Percentiles rank a stretch among this genome's conserved stretches.
Evolutionary conservation across 2,888 invertebrate species (phyloP).

Genomic region (Eristalinus sepulchralis): DNA sequence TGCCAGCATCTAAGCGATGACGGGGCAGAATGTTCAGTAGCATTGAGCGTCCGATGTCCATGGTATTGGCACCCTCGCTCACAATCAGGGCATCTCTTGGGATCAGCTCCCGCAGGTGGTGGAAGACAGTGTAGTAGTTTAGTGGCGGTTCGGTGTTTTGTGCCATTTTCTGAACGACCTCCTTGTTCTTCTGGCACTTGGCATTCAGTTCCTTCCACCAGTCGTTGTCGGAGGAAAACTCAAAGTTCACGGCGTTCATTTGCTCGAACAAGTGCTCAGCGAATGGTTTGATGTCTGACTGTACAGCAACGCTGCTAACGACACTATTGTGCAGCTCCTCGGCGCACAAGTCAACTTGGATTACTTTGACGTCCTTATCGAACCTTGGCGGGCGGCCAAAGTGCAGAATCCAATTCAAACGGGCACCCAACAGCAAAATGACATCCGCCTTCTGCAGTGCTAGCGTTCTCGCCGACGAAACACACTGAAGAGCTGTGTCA

Average conservation of each 20-base stretch:
- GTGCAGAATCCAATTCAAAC: slow-evolving; percentile 99
- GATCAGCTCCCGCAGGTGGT: slow-evolving; percentile 88
- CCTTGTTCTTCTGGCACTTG: slow-evolving; percentile 88
- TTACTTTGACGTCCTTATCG: slow-evolving; percentile 90
- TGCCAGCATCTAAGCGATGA: slow-evolving; percentile 96
- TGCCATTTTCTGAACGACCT: slow-evolving; percentile 86
- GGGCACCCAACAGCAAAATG: slow-evolving; percentile 92
- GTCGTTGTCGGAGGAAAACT: slow-evolving; percentile 82
- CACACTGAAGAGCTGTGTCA: slow-evolving; percentile 87
- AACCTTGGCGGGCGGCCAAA: slow-evolving; percentile 95
- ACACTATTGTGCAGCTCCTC: slow-evolving; percentile 97
- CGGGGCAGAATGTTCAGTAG: slow-evolving; percentile 91
- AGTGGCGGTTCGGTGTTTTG: slow-evolving; percentile 88
- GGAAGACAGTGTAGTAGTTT: slow-evolving; percentile 96
- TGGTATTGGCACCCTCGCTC: slow-evolving; percentile 98
- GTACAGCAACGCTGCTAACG: slow-evolving; percentile 88
- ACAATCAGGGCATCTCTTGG: slow-evolving; percentile 94
- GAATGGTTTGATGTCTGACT: slow-evolving; percentile 91
- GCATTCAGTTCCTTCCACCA: slow-evolving; percentile 90
- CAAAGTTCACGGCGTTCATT: slow-evolving; percentile 84
- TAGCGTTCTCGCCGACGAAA: slow-evolving; percentile 92
- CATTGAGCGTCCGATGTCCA: slow-evolving; percentile 97
- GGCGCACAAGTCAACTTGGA: slow-evolving; percentile 93
- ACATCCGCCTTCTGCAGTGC: slow-evolving; percentile 95
- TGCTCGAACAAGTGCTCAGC: slow-evolving; percentile 84